A percentile compares a stretch with the other conserved stretches of the same genome.
These are phyloP conservation scores for Zaprionus kolodkinae DNA, from an alignment of 1,140 invertebrate genomes.

Conservation along the genomic window DNA sequence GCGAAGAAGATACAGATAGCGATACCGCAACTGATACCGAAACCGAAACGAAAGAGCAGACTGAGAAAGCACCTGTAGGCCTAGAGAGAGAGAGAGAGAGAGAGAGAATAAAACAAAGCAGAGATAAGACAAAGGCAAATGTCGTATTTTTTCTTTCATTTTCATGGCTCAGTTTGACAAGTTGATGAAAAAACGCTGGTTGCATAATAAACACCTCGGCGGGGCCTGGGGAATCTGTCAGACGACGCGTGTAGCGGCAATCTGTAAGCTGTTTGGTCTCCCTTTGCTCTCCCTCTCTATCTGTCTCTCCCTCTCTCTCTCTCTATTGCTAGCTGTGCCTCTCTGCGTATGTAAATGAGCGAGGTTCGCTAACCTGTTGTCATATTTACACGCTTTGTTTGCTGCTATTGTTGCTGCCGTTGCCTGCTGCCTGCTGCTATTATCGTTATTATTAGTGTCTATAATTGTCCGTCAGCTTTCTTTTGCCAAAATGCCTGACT, in stretches of 20 bases:
- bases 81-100: slow-evolving; percentile 11
- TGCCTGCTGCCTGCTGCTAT: slow-evolving; percentile 37
- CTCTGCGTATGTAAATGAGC: slow-evolving; percentile 63
- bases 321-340: slow-evolving; percentile 7
- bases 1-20: slow-evolving; percentile 61
- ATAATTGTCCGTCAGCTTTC: slow-evolving; percentile 78
- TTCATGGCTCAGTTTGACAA: slow-evolving; percentile 73
- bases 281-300: slow-evolving; percentile 5
- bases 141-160: slow-evolving; percentile 29
- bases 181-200: slow-evolving; percentile 79
- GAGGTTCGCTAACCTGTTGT: slow-evolving; percentile 81
- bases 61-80: slow-evolving; percentile 41
- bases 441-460: slow-evolving; percentile 72
- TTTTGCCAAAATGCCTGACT: slow-evolving; percentile 63
- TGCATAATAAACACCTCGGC: slow-evolving; percentile 78
- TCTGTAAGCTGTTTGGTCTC: slow-evolving; percentile 22
- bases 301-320: neutral
- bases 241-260: slow-evolving; percentile 63
- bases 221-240: slow-evolving; percentile 38
- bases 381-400: slow-evolving; percentile 68
- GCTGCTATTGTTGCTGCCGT: slow-evolving; percentile 23
- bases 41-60: slow-evolving; percentile 15
- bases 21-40: slow-evolving; percentile 43
- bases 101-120: slow-evolving; percentile 30
- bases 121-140: slow-evolving; percentile 46